Conservation (phyloP, 2,888 invertebrate species). For the Harmothoe impar region DNA sequence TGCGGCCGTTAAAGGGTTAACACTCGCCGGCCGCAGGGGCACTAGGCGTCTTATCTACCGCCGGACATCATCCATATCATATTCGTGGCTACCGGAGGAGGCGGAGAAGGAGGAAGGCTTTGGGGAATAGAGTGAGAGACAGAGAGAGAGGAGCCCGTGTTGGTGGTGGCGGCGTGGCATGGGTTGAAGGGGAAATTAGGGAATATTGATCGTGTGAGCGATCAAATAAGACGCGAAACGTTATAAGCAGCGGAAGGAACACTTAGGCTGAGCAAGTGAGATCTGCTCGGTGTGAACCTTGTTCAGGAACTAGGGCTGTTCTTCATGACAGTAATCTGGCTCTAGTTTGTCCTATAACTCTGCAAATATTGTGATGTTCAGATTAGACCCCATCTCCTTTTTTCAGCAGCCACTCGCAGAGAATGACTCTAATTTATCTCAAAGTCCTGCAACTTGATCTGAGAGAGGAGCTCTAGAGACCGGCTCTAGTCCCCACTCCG, state of each 20-base stretch:
- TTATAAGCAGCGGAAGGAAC: slow-evolving; percentile 30
- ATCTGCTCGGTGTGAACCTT: neutral
- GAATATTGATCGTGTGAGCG: slow-evolving; percentile 31
- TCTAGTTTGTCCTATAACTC: no score
- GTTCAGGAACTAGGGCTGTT: neutral
- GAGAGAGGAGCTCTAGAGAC: no score
- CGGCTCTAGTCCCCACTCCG: no score
- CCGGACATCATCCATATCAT: slow-evolving; percentile 5
- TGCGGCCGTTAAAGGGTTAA: no score
- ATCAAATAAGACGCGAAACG: slow-evolving; percentile 34
- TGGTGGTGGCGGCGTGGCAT: neutral
- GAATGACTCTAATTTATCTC: no score
- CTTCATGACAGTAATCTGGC: no score
- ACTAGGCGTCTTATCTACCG: neutral
- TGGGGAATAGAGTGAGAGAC: neutral
- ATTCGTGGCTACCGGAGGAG: neutral
- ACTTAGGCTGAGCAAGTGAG: slow-evolving; percentile 11
- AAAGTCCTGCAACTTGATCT: no score
- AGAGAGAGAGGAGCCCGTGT: neutral
- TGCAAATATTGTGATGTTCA: no score
- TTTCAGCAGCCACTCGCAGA: no score
- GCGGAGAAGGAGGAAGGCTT: neutral
- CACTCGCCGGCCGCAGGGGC: no score
- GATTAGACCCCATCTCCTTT: no score
- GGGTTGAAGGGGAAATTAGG: slow-evolving; percentile 28